Base-by-base conservation (phyloP, 2,797 vertebrate genomes). In the Parauchenoglanis punctatus region DNA sequence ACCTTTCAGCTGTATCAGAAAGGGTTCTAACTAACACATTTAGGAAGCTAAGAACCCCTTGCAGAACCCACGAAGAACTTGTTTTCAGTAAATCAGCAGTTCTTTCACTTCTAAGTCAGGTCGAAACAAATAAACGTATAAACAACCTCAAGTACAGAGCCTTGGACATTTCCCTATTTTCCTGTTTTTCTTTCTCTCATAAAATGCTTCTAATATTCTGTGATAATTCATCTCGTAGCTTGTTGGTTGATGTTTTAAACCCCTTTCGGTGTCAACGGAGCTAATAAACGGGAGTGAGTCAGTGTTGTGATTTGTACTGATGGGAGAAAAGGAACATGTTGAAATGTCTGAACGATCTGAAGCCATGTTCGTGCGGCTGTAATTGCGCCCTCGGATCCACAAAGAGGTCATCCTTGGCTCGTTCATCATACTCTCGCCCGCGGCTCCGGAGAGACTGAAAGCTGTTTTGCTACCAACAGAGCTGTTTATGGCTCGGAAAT, bases 401-500 rank as follows among this genome's bases (percentile, higher is more conserved):
- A 61, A 44, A 40, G 20, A 59, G 77, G 18, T 63, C 83, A 35
- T 28, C 28, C 18, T 18, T 1, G 12, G 10, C 56, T 76, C 58
- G 8, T 83, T 76, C 58, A 65, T 83, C 81, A 49, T 56, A 4
- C 68, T 83, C 63, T 40, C 10, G n/a, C 72, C 31, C 56, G 10
- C 25, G 18, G 31, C 81, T 77, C 81, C 18, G 46, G 72, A 58
- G 31, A 68, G 59, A 56, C 28, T 7, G 59, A 77, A 46, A 46
- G 81, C 61, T 84, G 49, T 23, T 75, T 56, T 35, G 59, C 44
- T 70, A 46, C 49, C 63, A 67, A 23, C 52, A 2, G 87, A 70
- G 63, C 25, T 70, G 87, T 83, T 80, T 52, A 54, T 81, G 75
- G 56, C 73, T 81, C 52, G 0, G 54, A 85, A 85, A 88, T 85